Evolutionary conservation across 2,113 vertebrate genomes (phyloP).

Genomic region (Odontesthes bonariensis): DNA sequence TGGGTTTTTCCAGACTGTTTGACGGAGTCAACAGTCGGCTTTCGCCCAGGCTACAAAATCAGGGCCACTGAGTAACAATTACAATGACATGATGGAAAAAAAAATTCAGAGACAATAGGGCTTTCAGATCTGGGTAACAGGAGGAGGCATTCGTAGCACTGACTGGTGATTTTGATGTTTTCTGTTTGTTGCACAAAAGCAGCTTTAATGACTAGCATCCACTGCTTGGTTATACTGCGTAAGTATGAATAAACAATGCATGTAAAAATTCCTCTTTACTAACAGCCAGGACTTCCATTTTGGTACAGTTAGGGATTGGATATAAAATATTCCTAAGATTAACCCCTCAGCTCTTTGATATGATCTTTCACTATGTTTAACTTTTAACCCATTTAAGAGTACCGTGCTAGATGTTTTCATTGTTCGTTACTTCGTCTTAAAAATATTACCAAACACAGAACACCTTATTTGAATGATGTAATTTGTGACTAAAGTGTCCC

Average conservation of each 20-base stretch:
- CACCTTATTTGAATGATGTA: constrained; percentile 74
- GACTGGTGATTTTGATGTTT: constrained; percentile 25
- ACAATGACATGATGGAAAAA: constrained; percentile 37
- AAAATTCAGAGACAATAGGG: constrained; percentile 35
- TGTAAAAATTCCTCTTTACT: background rate
- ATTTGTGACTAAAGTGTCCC: constrained; percentile 76
- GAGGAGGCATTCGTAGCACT: constrained; percentile 20
- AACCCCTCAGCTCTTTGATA: constrained; percentile 30
- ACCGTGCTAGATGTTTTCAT: constrained; percentile 44
- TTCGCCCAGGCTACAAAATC: too few relatives aligned
- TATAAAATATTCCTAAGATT: constrained; percentile 13
- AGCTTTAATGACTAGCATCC: background rate
- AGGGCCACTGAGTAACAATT: constrained; percentile 40
- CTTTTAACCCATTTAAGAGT: constrained; percentile 41
- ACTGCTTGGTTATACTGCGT: background rate
- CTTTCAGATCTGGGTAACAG: constrained; percentile 40
- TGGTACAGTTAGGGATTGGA: too few relatives aligned
- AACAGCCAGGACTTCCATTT: background rate
- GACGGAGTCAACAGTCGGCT: too few relatives aligned
- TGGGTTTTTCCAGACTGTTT: too few relatives aligned
- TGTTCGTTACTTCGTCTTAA: constrained; percentile 52
- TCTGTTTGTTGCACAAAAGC: background rate
- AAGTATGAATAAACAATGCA: background rate
- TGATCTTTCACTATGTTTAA: constrained; percentile 18
- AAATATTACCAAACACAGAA: constrained; percentile 75